These are phyloP conservation scores for Aradus depressus DNA, from an alignment of 2,888 invertebrate species.

Conservation along the genomic window DNA sequence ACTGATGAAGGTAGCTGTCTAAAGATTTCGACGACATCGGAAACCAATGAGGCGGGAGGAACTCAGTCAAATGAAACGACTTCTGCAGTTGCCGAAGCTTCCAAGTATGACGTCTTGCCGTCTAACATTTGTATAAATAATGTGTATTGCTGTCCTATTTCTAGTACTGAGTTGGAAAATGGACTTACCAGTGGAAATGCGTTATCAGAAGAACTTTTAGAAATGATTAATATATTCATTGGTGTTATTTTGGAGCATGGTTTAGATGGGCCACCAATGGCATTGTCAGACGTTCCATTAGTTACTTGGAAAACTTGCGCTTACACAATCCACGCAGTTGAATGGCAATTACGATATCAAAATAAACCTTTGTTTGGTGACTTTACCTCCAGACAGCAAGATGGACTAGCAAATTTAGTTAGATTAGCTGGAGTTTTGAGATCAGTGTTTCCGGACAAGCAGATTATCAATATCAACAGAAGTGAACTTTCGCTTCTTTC, in stretches of 20 bases:
- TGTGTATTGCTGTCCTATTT: constrained; percentile 3
- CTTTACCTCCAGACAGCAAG: constrained; percentile 62
- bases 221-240: constrained; percentile 47
- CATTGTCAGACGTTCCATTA: constrained; percentile 43
- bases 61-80: no score
- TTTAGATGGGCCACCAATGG: constrained; percentile 38
- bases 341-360: constrained; percentile 56
- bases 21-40: no score
- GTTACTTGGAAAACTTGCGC: constrained; percentile 60
- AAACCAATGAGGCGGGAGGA: no score
- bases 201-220: constrained; percentile 44
- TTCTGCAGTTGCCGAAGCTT: no score
- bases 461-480: constrained; percentile 42
- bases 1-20: no score
- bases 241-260: constrained; percentile 47
- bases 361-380: constrained; percentile 62
- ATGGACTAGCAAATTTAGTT: constrained; percentile 61
- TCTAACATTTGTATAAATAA: no score
- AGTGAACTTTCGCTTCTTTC: constrained; percentile 43
- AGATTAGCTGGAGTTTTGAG: constrained; percentile 47
- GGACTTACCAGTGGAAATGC: constrained; percentile 2
- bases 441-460: constrained; percentile 33
- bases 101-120: no score
- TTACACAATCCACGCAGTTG: constrained; percentile 66
- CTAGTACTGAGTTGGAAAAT: constrained; percentile 24